phyloP scores from a whole-genome alignment of 2,888 invertebrate genomes.

The Rhorus exstirpatorius region DNA sequence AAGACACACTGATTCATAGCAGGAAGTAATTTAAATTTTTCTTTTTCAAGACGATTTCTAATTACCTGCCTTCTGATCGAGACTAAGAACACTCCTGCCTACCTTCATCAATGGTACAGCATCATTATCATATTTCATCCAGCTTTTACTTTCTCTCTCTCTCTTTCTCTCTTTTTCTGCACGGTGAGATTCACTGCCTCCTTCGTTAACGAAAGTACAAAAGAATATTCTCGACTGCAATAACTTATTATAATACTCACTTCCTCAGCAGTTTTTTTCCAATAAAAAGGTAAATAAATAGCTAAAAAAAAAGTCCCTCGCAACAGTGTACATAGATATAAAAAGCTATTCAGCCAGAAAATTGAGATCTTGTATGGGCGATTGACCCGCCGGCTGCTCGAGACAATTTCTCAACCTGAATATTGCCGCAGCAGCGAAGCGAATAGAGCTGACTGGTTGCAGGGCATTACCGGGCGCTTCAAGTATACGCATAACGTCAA shows the following conservation, averaged over 20 bases:
- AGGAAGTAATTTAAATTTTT: no score
- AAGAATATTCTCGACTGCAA: not conserved
- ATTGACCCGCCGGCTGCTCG: constrained; percentile 52
- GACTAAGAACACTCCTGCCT: no score
- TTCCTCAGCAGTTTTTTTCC: not conserved
- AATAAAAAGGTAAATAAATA: not conserved
- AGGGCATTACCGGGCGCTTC: constrained; percentile 9
- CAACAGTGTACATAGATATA: not conserved
- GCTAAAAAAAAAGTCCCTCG: not conserved
- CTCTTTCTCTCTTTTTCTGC: not conserved
- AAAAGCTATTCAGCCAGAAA: constrained; percentile 50
- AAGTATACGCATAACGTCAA: not conserved
- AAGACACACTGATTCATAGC: no score
- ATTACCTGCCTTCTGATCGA: no score
- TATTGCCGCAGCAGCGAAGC: constrained; percentile 44
- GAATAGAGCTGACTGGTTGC: constrained; percentile 32
- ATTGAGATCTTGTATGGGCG: constrained; percentile 52
- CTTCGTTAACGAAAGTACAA: not conserved
- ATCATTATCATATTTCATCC: not conserved
- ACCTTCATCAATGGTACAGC: no score
- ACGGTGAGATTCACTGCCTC: not conserved
- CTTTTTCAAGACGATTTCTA: no score
- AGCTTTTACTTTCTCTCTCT: not conserved
- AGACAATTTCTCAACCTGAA: constrained; percentile 57
- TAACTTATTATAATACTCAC: no score